Evolutionary conservation across 2,797 vertebrate genomes (phyloP).

Genomic region (Luscinia luscinia): DNA sequence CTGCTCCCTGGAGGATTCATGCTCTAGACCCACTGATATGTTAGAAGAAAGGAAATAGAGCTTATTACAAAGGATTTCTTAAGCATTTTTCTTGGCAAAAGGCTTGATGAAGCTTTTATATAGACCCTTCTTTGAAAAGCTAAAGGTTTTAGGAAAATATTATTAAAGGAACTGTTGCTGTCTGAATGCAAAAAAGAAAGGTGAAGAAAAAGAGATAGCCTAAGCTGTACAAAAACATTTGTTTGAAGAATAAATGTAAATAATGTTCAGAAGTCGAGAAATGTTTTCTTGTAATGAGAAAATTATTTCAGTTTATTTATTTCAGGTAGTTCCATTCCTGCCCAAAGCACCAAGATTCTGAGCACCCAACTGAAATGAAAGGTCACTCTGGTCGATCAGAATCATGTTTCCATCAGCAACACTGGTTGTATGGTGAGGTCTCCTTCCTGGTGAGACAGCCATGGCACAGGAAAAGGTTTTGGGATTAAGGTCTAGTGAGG

Average conservation of each 20-base stretch:
- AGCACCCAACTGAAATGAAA: background rate
- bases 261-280: background rate
- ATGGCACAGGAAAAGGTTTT: fast-evolving
- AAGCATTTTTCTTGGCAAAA: background rate
- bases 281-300: background rate
- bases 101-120: background rate
- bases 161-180: background rate
- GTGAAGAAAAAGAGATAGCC: background rate
- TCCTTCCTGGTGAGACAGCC: background rate
- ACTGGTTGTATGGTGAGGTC: background rate
- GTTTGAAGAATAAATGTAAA: background rate
- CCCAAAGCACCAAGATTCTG: background rate
- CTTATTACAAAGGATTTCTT: background rate
- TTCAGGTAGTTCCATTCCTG: background rate
- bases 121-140: background rate
- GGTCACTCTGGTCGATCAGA: background rate
- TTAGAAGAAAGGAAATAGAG: background rate
- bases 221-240: background rate
- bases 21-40: background rate
- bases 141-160: background rate
- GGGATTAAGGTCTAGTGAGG: background rate
- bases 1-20: background rate
- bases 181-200: background rate
- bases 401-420: background rate
- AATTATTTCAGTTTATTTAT: background rate